Evolutionary conservation across 2,113 vertebrate genomes (phyloP), one percentile per base, ranked within the genome.

Genomic region (Terrapene triunguis): DNA sequence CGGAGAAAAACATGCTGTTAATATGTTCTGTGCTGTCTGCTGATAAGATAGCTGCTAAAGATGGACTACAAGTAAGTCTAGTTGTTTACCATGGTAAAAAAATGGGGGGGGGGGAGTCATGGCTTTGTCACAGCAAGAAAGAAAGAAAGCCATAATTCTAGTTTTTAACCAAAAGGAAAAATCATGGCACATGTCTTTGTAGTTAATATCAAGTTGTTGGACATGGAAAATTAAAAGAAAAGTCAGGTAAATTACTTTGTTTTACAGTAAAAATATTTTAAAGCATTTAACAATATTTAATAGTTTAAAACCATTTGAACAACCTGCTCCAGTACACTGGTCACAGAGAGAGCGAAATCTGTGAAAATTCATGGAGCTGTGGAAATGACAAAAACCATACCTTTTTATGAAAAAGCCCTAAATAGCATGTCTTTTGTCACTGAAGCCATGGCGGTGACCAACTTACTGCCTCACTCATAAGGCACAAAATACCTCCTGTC

Each of bases 21-120:
- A 51, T 90, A 82, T 82, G 83, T 83, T 96, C 93, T 92, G 32
- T 82, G 91, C 92, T 94, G 88, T 87, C 94, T 97, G 95, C 95
- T 92, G 84, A 97, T 90, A 93, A n/a, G 96, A 95, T 84, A 88
- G 94, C 92, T 88, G 84, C 93, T 48, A 90, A 93, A 65, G 90
- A 97, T 91, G 94, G 90, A 95, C 94, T 96, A 96, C 50, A 94
- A 24, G 74, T 3, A 74, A 89, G 13, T 32, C 38, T 62, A 7
- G 47, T 69, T 84, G 10, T 89, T 96, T 76, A 44, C 55, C 27
- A 50, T 50, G 16, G 51, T 32, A 35, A 38, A 87, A 76, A 80
- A 44, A 44, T 44, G 44, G 44, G 17, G 12, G 35, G 55, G 44
- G 53, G 32, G 13, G 47, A 78, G 16, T 85, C 47, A 80, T 29